Base-by-base conservation (phyloP, 2,113 vertebrate genomes). In the Ctenomys sociabilis region DNA sequence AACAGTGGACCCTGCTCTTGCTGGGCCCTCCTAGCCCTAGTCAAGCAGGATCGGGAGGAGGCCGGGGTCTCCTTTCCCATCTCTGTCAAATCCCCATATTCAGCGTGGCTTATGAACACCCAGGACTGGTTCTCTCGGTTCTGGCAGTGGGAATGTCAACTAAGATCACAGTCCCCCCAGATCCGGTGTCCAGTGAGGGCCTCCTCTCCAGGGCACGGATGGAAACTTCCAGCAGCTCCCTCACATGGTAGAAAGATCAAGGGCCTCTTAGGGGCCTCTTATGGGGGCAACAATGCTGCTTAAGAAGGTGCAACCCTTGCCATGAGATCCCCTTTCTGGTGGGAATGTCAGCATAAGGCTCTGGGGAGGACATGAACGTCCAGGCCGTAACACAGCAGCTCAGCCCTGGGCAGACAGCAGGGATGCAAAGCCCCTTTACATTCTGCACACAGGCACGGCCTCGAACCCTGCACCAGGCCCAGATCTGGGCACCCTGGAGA, bases 1-100 rank as follows among this genome's bases (percentile, higher is more conserved):
- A 26, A 30, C 0, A 5, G 30, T 49, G 32, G 45, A 28, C 66
- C 10, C 17, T 28, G 21, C 5, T 17, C 1, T 8, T 30, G 8
- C n/a, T 28, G 54, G 45, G 52, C 19, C 16, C 6, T 13, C 4
- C 7, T 24, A 8, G 57, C 75, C 64, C 43, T 49, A 0, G 1
- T 32, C 30, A 13, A n/a, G 59, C 30, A 35, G 73, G 43, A 35
- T 9, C 52, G 2, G n/a, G 88, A 80, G 13, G 3, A 7, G 26
- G 37, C 57, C 64, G 30, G 0, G 1, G 4, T 5, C 49, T 66
- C 26, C 73, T 45, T 30, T 83, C 78, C 17, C 6, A 7, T 72
- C 43, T 63, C 30, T 54, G 40, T 19, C 37, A 43, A 28, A 81
- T 63, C 12, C 28, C 37, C 45, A 2, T 1, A 26, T 21, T 45